Base-by-base conservation (phyloP, 2,113 vertebrate species). In the Alexandromys fortis region DNA sequence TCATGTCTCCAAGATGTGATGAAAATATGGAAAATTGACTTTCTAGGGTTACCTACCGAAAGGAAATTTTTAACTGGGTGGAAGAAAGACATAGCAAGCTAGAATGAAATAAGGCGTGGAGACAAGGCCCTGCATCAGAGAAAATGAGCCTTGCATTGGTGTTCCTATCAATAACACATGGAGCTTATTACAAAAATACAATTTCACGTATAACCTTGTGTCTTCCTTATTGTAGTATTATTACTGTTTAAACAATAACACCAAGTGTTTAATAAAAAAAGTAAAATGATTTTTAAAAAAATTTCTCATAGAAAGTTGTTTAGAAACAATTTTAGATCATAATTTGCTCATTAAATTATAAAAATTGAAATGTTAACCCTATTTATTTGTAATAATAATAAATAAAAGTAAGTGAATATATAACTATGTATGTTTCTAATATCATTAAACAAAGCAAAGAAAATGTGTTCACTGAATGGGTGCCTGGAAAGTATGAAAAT, bases 21-120 rank as follows among this genome's bases (percentile, higher is more conserved):
- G 96, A 97, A 97, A 97, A 95, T 38, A 78, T 91, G 22, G 89
- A 77, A 95, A 97, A 96, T 83, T 45, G 89, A 79, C 5, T 79
- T 94, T 45, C 13, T 35, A 45, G 65, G 93, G 90, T 92, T 83
- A n/a, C 0, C 47, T 1, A 70, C 3, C 35, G 24, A 92, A 24
- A 96, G 38, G n/a, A 96, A 73, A 30, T 58, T 78, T 49, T 1
- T 30, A 85, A 65, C 63, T 79, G 1, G 47, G 77, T 28, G 28
- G 8, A 52, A 9, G 38, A 52, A 68, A 88, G 35, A 4, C 19
- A 28, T 45, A 5, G 38, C 21, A 28, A 86, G 30, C 2, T 26
- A 33, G 7, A 22, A 16, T 68, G 78, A 87, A 68, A 52, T 12
- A 63, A 42, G n/a, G 63, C 19, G 0, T 21, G n/a, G 16, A 92